Base-by-base conservation (phyloP, 2,113 vertebrate species). In the Emydocephalus ijimae region DNA sequence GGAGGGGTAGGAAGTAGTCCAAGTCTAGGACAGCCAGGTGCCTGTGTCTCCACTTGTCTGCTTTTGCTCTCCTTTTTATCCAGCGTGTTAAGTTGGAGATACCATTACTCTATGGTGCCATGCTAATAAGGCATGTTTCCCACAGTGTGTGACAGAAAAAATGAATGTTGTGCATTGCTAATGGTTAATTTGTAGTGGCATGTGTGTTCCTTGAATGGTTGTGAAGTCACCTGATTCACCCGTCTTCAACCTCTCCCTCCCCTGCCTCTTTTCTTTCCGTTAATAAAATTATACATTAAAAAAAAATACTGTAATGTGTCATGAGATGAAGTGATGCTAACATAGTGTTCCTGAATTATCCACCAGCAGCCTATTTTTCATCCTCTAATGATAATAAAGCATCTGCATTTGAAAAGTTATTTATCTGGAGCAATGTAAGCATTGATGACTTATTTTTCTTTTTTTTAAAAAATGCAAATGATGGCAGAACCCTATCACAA, bases 111-210 rank as follows among this genome's bases (percentile, higher is more conserved):
- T 23, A 0, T 95, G 94, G 94, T 96, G 95, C 96, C 87, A 96
- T 97, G 96, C 97, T 98, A 98, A 98, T 97, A 97, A 98, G 96
- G 96, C 96, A 24, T 96, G 96, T 96, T 98, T 98, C 97, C 96
- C 98, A 98, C 97, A 97, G 97, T 96, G 97, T 96, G 96, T 98
- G 98, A 97, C 97, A 98, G 96, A 96, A 95, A 96, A 96, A 95
- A 97, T 97, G 97, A 98, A 97, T 98, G 95, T 97, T 94, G 95
- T 95, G 96, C 94, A 96, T 92, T 23, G 93, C 96, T 97, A 97
- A 98, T 97, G 97, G 96, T 97, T 98, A 98, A 98, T 98, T 98
- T 97, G 97, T 97, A 97, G 97, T 98, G 97, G 97, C 98, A 97
- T 98, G 97, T 98, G 97, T 98, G 94, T 97, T 98, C 96, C 96